Conservation (phyloP, 2,113 vertebrate species). For the Esox niger region DNA sequence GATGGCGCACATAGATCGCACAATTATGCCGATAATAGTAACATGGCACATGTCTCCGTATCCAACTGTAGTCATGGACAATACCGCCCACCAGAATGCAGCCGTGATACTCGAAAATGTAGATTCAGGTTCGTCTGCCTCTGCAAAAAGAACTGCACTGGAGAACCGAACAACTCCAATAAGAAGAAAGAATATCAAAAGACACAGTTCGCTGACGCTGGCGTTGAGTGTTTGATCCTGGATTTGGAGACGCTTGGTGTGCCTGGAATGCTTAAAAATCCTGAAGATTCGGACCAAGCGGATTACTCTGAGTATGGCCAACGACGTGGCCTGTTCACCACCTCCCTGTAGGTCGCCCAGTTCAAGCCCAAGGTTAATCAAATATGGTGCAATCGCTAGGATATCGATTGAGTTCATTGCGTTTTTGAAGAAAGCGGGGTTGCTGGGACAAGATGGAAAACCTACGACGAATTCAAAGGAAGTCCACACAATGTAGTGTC, state of each 20-base stretch:
- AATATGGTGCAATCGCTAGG: conserved; percentile 88
- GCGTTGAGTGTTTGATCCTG: conserved; percentile 89
- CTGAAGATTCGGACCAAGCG: conserved; percentile 91
- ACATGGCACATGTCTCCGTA: conserved; percentile 95
- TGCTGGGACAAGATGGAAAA: conserved; percentile 88
- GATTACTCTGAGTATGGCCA: conserved; percentile 90
- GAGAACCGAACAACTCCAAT: conserved; percentile 93
- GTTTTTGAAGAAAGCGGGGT: conserved; percentile 85
- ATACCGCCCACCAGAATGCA: conserved; percentile 97
- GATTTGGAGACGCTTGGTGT: conserved; percentile 94
- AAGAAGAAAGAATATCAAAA: conserved; percentile 93
- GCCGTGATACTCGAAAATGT: conserved; percentile 89
- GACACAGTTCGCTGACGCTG: conserved; percentile 87
- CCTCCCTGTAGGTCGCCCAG: conserved; percentile 83
- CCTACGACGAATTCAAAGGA: conserved; percentile 88
- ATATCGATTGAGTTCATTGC: conserved; percentile 92
- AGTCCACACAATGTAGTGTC: conserved; percentile 93
- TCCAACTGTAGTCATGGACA: conserved; percentile 95
- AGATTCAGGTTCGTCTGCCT: conserved; percentile 84
- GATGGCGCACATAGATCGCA: conserved; percentile 92
- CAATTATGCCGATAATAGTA: conserved; percentile 91
- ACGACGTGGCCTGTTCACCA: conserved; percentile 86
- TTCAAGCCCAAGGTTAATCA: conserved; percentile 87
- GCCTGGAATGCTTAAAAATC: conserved; percentile 93
- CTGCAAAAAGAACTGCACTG: conserved; percentile 92